Evolutionary conservation across 2,888 invertebrate genomes (phyloP).

Genomic region (Drosophila pseudotakahashii): DNA sequence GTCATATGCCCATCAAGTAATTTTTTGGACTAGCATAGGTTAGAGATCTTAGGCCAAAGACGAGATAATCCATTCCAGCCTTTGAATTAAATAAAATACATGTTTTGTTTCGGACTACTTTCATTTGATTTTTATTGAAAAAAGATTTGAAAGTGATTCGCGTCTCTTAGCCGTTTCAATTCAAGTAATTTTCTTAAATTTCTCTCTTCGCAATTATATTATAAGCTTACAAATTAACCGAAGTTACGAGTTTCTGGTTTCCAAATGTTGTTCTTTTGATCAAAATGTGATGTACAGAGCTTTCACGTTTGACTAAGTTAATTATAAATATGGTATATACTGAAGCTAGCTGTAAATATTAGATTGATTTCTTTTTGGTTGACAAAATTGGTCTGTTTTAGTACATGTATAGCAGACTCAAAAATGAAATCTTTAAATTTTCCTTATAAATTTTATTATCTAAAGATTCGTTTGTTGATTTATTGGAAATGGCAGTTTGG

Average conservation of each 20-base stretch:
- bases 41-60: no score
- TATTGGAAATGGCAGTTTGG: constrained; percentile 67
- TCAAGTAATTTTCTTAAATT: constrained; percentile 18
- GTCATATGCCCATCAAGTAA: constrained; percentile 18
- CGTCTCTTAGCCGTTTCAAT: constrained; percentile 13
- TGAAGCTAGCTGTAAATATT: constrained; percentile 25
- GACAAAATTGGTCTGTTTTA: constrained; percentile 40
- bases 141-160: constrained; percentile 61
- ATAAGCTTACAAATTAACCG: constrained; percentile 60
- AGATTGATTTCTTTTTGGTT: constrained; percentile 13
- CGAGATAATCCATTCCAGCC: neutral
- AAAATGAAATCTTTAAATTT: constrained; percentile 21
- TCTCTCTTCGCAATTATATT: constrained; percentile 23
- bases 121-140: constrained; percentile 64
- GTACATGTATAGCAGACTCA: constrained; percentile 25
- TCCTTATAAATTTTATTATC: constrained; percentile 29
- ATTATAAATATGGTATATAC: constrained; percentile 23
- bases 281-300: constrained; percentile 17
- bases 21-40: neutral
- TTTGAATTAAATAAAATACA: neutral
- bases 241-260: constrained; percentile 28
- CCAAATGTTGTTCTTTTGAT: constrained; percentile 22
- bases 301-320: constrained; percentile 22
- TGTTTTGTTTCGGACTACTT: constrained; percentile 34
- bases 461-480: constrained; percentile 23